Evolutionary conservation across 2,888 invertebrate genomes (phyloP).

Genomic region (Melitaea athalia): DNA sequence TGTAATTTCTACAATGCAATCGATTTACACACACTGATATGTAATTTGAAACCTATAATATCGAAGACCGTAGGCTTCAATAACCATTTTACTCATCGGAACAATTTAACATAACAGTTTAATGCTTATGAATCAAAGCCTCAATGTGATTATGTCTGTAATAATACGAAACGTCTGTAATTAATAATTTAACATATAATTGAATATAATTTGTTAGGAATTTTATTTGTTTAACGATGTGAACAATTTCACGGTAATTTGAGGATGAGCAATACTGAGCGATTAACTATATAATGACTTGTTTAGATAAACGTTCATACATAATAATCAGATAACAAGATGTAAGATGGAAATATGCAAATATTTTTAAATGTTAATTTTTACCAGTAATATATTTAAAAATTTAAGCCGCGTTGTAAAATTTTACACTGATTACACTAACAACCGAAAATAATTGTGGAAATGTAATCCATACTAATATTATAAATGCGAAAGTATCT

Average conservation of each 20-base stretch:
- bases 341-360: background rate
- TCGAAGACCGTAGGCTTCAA: constrained; percentile 13
- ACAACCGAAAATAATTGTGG: background rate
- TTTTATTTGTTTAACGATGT: constrained; percentile 45
- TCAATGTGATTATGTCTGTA: constrained; percentile 2
- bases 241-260: constrained; percentile 17
- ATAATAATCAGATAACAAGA: constrained; percentile 12
- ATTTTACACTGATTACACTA: background rate
- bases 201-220: constrained; percentile 51
- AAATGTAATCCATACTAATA: no score
- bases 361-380: background rate
- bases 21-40: background rate
- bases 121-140: background rate
- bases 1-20: background rate
- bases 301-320: constrained; percentile 14
- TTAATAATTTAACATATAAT: constrained; percentile 64
- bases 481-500: no score
- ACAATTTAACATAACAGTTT: constrained; percentile 15
- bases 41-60: constrained; percentile 13
- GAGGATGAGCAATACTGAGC: constrained; percentile 21
- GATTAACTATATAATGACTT: constrained; percentile 16
- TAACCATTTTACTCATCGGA: constrained; percentile 7
- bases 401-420: background rate
- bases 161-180: constrained; percentile 45
- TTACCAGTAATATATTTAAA: background rate